Base-by-base conservation (phyloP, 2,113 vertebrate species). In the Tenebrosternarchus preto region DNA sequence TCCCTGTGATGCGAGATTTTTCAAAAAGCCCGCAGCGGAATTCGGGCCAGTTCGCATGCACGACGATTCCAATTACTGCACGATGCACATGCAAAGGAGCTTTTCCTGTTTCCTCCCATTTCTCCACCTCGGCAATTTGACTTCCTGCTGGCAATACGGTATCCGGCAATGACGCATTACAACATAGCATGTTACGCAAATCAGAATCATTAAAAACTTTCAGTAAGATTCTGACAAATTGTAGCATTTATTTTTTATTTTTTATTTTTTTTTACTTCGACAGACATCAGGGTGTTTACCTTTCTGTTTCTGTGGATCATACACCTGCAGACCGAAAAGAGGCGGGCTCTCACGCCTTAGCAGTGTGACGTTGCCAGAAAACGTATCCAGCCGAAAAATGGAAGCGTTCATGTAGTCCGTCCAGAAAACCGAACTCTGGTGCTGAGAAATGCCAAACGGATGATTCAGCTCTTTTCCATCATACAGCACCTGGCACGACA, bases 381-480 rank as follows among this genome's bases (percentile, higher is more conserved):
- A 17, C 83, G 95, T 87, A 86, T 96, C 92, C 85, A 96, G 72
- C 80, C 94, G 94, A 90, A 95, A 96, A 89, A 96, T 94, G 0
- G 94, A 95, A 5, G 94, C 95, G 75, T 95, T 96, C 93, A 95
- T 95, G 73, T 96, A 96, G 85, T 96, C 95, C 11, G 95, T 96
- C 95, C 95, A 96, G 88, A 94, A 96, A 39, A 96, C 87, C 16
- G 89, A 92, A 83, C 93, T 93, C 24, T 90, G 90, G 0, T 95
- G 91, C 80, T 95, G 92, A 0, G 95, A 94, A 1, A 96, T 87
- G 70, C 95, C 95, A 87, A 96, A 96, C 5, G 95, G 95, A 82
- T 95, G 95, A 81, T 96, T 95, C 83, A 96, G 19, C 80, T 95
- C 94, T 85, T 94, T 95, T 39, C 95, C 95, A 78, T 77, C 93